A percentile compares a stretch with the other conserved stretches of the same genome.
Conservation (phyloP, 2,797 vertebrate species). For the Eupleurogrammus muticus region DNA sequence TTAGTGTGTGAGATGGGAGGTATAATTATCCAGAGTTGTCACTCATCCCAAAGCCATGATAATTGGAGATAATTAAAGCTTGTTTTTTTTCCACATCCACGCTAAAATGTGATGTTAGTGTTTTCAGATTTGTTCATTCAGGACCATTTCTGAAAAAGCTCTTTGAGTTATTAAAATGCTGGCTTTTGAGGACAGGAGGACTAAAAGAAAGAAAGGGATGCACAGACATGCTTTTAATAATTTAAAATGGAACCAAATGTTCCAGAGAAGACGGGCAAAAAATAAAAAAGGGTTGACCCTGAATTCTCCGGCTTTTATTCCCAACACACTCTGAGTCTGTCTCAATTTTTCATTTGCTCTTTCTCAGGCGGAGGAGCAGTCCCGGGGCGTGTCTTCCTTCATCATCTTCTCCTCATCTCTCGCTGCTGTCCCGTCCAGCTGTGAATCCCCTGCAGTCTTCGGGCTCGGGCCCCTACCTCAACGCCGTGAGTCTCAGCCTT, state of each 20-base stretch:
- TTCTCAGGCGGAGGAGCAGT: conserved; percentile 78
- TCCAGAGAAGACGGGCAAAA: neutral
- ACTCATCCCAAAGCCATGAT: neutral
- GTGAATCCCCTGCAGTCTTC: conserved; percentile 79
- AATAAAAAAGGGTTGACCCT: neutral
- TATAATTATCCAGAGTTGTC: neutral
- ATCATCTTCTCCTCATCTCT: conserved; percentile 81
- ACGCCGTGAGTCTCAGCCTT: conserved; percentile 79
- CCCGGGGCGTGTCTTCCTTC: conserved; percentile 76
- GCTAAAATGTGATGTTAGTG: accelerated
- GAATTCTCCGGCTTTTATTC: neutral
- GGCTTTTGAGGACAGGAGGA: neutral
- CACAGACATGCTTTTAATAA: neutral
- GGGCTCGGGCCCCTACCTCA: conserved; percentile 80
- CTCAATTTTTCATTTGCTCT: neutral
- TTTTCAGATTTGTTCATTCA: neutral
- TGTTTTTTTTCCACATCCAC: neutral
- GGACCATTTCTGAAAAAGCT: too few species aligned
- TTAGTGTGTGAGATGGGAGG: neutral
- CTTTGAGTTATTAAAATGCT: neutral
- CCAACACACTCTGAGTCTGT: neutral
- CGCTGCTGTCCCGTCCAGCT: conserved; percentile 80
- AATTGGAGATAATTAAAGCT: neutral
- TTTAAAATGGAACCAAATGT: neutral
- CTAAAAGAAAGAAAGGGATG: neutral